Percentiles rank a stretch among this genome's conserved stretches.
Conservation (phyloP, 2,113 vertebrate species). For the Hemicordylus capensis region DNA sequence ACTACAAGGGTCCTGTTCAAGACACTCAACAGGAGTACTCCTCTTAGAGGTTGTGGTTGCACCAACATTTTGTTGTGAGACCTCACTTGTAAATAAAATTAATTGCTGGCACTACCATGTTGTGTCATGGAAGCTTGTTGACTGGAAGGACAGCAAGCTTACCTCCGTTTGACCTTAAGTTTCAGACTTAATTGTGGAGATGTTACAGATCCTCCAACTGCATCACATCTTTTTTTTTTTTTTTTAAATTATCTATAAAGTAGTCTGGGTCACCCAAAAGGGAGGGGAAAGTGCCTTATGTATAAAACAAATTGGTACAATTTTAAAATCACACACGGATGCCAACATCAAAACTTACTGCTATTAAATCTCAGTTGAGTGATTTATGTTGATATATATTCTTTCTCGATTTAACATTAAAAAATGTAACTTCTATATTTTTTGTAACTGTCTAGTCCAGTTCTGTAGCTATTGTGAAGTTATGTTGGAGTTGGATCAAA, state of each 20-base stretch:
- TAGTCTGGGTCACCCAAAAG: background rate
- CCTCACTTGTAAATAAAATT: background rate
- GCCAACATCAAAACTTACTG: background rate
- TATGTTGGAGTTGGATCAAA: background rate
- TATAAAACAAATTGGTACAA: background rate
- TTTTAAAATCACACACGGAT: background rate
- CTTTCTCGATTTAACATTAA: too few species aligned
- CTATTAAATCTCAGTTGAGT: background rate
- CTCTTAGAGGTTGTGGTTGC: too few species aligned
- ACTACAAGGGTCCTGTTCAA: too few species aligned
- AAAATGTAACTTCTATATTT: background rate
- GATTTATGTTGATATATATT: background rate
- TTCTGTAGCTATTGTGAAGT: constrained; percentile 5
- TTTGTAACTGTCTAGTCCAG: background rate
- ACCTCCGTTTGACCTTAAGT: background rate
- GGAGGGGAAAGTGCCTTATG: background rate
- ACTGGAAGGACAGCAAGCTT: background rate
- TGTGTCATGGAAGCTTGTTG: background rate
- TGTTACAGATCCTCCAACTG: background rate
- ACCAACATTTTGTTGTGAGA: too few species aligned
- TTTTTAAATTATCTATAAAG: background rate
- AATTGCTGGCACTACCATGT: background rate
- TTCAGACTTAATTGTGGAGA: background rate
- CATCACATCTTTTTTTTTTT: too few species aligned
- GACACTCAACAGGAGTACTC: too few species aligned